These are phyloP conservation scores for Siniperca knerii DNA, from an alignment of 2,113 vertebrate genomes.

Conservation along the genomic window DNA sequence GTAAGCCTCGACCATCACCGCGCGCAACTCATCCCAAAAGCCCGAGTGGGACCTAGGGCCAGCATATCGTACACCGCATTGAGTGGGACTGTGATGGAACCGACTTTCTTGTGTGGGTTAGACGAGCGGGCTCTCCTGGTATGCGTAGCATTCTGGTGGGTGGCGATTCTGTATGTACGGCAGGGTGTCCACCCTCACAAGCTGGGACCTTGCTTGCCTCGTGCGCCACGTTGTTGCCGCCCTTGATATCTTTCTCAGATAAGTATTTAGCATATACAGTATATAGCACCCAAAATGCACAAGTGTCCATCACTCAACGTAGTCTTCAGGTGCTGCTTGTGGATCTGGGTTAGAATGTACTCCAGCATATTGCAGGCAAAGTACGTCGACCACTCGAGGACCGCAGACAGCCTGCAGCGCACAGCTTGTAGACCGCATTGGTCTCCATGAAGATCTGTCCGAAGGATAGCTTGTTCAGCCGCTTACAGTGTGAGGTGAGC, in stretches of 20 bases:
- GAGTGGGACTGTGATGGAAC: neutral
- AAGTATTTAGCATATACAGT: neutral
- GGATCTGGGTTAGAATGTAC: neutral
- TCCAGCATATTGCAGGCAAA: constrained; percentile 6
- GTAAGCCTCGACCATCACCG: neutral
- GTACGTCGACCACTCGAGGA: neutral
- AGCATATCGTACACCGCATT: constrained; percentile 16
- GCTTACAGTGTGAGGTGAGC: neutral
- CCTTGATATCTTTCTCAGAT: neutral
- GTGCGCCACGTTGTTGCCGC: neutral
- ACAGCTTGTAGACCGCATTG: constrained; percentile 20
- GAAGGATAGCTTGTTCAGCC: neutral
- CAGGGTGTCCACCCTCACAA: too few species aligned
- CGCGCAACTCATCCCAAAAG: neutral
- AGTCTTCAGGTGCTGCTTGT: neutral
- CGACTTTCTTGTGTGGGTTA: neutral
- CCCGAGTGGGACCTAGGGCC: neutral
- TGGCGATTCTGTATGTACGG: neutral
- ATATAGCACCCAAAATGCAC: neutral
- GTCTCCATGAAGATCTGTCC: constrained; percentile 16
- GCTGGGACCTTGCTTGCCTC: neutral
- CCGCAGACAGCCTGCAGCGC: neutral
- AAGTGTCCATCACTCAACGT: neutral
- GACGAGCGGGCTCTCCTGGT: neutral
- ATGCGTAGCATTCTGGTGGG: accelerated